A percentile compares a stretch with the other conserved stretches of the same genome.
These are phyloP conservation scores for Falcaria lacertinaria DNA, from an alignment of 2,888 invertebrate species.

Conservation along the genomic window DNA sequence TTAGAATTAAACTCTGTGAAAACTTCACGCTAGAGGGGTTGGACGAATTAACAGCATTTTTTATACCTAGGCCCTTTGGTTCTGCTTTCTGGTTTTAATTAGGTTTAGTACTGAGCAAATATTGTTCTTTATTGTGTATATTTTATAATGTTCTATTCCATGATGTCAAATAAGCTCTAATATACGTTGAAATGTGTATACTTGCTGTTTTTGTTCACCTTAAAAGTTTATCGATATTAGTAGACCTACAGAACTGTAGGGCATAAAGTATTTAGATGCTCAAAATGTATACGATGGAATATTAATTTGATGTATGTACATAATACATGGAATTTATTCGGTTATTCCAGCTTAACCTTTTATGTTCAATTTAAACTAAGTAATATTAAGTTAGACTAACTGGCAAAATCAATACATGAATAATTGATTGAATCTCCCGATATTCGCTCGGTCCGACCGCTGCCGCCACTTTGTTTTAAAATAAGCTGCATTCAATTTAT, in stretches of 20 bases:
- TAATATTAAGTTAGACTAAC: not conserved
- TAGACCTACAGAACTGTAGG: too few species aligned
- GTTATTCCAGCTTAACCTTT: not conserved
- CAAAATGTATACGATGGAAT: too few species aligned
- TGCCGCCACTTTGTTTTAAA: not conserved
- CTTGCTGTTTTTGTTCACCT: too few species aligned
- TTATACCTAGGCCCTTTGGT: constrained; percentile 22
- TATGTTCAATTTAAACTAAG: not conserved
- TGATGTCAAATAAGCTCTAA: too few species aligned
- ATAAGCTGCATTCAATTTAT: not conserved
- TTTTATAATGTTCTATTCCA: too few species aligned
- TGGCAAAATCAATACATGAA: not conserved
- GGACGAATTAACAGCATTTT: constrained; percentile 31
- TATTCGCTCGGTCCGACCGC: not conserved
- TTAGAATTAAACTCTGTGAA: constrained; percentile 7
- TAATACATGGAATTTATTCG: not conserved
- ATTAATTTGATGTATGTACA: not conserved
- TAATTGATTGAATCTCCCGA: not conserved
- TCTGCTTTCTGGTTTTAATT: too few species aligned
- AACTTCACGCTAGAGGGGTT: constrained; percentile 20
- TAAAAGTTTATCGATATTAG: too few species aligned
- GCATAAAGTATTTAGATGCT: too few species aligned
- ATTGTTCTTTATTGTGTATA: too few species aligned
- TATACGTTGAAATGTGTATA: too few species aligned
- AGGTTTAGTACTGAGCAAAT: too few species aligned